Evolutionary conservation across 1,140 invertebrate genomes (phyloP).

Genomic region (Drosophila auraria): DNA sequence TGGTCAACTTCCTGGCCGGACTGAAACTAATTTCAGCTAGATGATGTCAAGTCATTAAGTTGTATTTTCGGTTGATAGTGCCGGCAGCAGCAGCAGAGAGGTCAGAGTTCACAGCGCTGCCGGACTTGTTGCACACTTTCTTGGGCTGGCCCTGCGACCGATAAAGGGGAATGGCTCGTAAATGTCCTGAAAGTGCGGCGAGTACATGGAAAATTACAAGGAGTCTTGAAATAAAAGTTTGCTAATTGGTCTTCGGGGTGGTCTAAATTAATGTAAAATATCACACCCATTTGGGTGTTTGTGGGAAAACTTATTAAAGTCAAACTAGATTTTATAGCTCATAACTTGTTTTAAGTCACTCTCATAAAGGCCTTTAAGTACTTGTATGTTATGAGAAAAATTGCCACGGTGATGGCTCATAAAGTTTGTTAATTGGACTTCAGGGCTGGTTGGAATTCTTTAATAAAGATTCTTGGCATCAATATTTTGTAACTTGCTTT

Average conservation of each 20-base stretch:
- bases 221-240: slow-evolving; percentile 19
- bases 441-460: background rate
- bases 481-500: background rate
- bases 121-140: slow-evolving; percentile 47
- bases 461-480: background rate
- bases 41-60: slow-evolving; percentile 57
- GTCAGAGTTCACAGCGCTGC: slow-evolving; percentile 11
- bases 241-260: slow-evolving; percentile 18
- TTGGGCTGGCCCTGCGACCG: background rate
- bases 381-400: background rate
- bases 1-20: slow-evolving; percentile 10
- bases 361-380: background rate
- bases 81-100: background rate
- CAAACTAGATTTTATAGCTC: slow-evolving; percentile 8
- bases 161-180: slow-evolving; percentile 23
- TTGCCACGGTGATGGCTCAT: background rate
- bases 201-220: slow-evolving; percentile 12
- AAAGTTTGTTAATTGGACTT: background rate
- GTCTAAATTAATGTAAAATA: slow-evolving; percentile 21
- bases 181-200: slow-evolving; percentile 2
- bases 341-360: background rate
- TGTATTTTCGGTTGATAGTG: slow-evolving; percentile 55
- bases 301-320: slow-evolving; percentile 14
- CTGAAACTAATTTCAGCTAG: slow-evolving; percentile 62
- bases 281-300: slow-evolving; percentile 1